These are phyloP conservation scores for Opisthograptis luteolata DNA, from an alignment of 2,888 invertebrate species.

Conservation along the genomic window DNA sequence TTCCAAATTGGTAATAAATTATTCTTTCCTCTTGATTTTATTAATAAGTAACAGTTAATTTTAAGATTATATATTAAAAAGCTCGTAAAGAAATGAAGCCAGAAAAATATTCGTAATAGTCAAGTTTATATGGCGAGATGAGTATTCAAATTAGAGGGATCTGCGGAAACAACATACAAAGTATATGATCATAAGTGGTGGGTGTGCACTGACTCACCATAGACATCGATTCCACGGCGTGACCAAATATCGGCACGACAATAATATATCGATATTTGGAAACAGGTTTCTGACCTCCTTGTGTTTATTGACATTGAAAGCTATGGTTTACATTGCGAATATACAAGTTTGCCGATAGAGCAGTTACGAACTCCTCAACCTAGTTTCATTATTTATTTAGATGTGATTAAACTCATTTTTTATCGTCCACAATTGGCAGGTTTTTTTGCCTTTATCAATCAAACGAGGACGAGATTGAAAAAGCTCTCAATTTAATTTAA, in stretches of 20 bases:
- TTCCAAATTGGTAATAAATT: constrained; percentile 15
- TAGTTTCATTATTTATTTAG: constrained; percentile 13
- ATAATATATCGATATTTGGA: constrained; percentile 55
- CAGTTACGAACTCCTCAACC: constrained; percentile 13
- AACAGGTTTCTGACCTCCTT: constrained; percentile 48
- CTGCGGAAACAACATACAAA: constrained; percentile 37
- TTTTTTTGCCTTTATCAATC: constrained; percentile 4
- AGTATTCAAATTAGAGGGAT: constrained; percentile 52
- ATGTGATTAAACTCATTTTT: constrained; percentile 5
- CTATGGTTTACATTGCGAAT: constrained; percentile 17
- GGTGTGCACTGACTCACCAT: constrained; percentile 66
- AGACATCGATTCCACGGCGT: constrained; percentile 53
- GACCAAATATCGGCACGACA: constrained; percentile 60
- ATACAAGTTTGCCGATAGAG: constrained; percentile 5
- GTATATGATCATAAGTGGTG: constrained; percentile 47
- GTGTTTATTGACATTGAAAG: constrained; percentile 31
- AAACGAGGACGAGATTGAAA: background rate
- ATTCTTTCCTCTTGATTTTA: constrained; percentile 12
- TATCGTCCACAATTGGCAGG: constrained; percentile 8
- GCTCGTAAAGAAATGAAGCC: constrained; percentile 36
- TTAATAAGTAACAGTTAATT: constrained; percentile 30
- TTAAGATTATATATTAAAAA: constrained; percentile 35
- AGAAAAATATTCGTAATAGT: constrained; percentile 38
- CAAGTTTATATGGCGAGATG: constrained; percentile 51
- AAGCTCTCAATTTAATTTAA: constrained; percentile 20